Percentiles rank a stretch among this genome's conserved stretches.
Conservation (phyloP, 2,888 invertebrate genomes). For the Alloscopus bannaensis region DNA sequence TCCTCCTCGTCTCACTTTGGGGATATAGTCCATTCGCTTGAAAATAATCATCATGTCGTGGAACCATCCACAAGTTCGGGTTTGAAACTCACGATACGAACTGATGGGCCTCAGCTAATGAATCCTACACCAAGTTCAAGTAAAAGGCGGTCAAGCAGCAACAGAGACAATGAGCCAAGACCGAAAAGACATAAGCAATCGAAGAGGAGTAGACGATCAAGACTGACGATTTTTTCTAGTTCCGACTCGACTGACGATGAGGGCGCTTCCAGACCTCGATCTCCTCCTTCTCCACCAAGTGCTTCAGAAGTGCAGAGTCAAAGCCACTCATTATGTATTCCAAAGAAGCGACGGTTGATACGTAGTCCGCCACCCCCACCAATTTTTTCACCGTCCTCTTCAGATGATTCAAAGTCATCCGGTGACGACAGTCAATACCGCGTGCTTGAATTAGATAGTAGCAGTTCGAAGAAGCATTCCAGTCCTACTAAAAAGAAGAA, state of each 20-base stretch:
- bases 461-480: constrained; percentile 30
- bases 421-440: constrained; percentile 26
- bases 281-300: background rate
- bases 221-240: background rate
- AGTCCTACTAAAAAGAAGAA: constrained; percentile 38
- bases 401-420: constrained; percentile 36
- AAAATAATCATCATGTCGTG: too few relatives aligned
- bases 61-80: constrained; percentile 14
- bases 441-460: constrained; percentile 5
- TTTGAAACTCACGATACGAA: too few relatives aligned
- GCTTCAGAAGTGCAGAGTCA: background rate
- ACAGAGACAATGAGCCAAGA: too few relatives aligned
- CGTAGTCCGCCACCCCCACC: background rate
- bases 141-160: too few relatives aligned
- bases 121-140: too few relatives aligned
- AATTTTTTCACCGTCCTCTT: background rate
- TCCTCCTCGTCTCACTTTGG: too few relatives aligned
- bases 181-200: constrained; percentile 30
- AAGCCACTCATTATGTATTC: constrained; percentile 6
- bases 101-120: too few relatives aligned
- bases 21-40: too few relatives aligned
- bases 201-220: background rate
- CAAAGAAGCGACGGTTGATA: constrained; percentile 36
- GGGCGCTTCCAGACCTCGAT: background rate
- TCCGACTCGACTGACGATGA: constrained; percentile 31